A percentile compares a stretch with the other conserved stretches of the same genome.
Evolutionary conservation across 1,140 invertebrate genomes (phyloP).

Genomic region (Dinoponera quadriceps): DNA sequence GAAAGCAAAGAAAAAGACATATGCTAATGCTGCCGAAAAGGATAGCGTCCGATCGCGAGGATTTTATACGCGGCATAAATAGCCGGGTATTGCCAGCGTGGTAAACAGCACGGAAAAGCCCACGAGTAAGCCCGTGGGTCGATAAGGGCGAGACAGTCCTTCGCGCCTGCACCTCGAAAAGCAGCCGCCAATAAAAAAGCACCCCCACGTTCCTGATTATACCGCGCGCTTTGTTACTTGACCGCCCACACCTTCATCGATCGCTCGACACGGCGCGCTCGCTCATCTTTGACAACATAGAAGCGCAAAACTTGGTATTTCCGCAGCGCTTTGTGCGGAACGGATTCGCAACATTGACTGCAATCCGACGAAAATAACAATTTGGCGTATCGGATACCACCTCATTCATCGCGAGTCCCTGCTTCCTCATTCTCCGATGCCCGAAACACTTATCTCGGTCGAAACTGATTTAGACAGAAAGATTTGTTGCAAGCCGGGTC

Average conservation of each 20-base stretch:
- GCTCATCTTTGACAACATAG: slow-evolving; percentile 68
- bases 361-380: neutral
- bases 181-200: slow-evolving; percentile 64
- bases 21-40: neutral
- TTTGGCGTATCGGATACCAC: slow-evolving; percentile 37
- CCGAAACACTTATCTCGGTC: slow-evolving; percentile 80
- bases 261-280: slow-evolving; percentile 52
- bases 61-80: neutral
- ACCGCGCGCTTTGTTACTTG: slow-evolving; percentile 62
- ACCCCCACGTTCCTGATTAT: slow-evolving; percentile 66
- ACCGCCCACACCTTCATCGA: slow-evolving; percentile 73
- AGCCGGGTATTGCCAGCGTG: slow-evolving; percentile 11
- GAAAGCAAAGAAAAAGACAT: neutral
- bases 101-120: slow-evolving; percentile 24
- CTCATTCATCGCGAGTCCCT: too few species aligned
- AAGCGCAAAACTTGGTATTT: slow-evolving; percentile 16
- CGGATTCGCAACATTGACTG: slow-evolving; percentile 10
- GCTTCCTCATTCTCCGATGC: slow-evolving; percentile 55
- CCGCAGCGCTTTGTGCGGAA: slow-evolving; percentile 14
- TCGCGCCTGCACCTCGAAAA: slow-evolving; percentile 68
- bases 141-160: slow-evolving; percentile 66
- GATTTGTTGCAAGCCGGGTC: slow-evolving; percentile 81
- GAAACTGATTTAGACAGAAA: slow-evolving; percentile 85
- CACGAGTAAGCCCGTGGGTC: slow-evolving; percentile 57
- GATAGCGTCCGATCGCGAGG: neutral